Evolutionary conservation across 2,888 invertebrate species (phyloP), one percentile per base, ranked within the genome.

Genomic region (Dynastes grantii): DNA sequence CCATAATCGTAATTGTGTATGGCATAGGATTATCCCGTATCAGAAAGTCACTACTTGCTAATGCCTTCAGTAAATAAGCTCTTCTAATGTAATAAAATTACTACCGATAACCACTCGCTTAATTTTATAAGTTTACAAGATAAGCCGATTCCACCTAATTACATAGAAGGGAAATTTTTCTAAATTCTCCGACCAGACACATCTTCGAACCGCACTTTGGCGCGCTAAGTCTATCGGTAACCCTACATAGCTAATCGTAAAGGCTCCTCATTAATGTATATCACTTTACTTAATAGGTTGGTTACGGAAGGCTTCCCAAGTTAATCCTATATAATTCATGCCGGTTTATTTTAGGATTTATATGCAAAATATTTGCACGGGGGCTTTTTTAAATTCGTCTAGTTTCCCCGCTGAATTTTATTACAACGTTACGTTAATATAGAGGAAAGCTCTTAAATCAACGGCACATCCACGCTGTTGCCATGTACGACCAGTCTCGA

Each of bases 191-290:
- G 55, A 4, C 55, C 5, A 37, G 4, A 16, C n/a, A 22, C n/a
- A 22, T 22, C 55, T 55, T 22, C 55, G 22, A 22, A 55, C 55
- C 55, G n/a, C 22, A 55, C 22, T 55, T 22, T 55, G 16, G 55
- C 55, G 55, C 55, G 55, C 22, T 55, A 55, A 55, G 8, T 16
- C 16, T 22, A 22, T n/a, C 16, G n/a, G 55, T 55, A 55, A 55
- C n/a, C 55, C 55, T 11, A 37, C 9, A 53, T n/a, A 55, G 55
- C 8, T 55, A 55, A 55, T 55, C 55, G 55, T 55, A 55, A 55
- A 55, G 13, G 55, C 55, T 45, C 55, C n/a, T 9, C 55, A 55
- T 55, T 55, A n/a, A 55, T n/a, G 22, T 55, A 55, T 55, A 55
- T 55, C 22, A 55, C 55, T 55, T 16, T 55, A 55, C 5, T 55